These are phyloP conservation scores for Cervus canadensis DNA, from an alignment of 2,113 vertebrate genomes.

Conservation along the genomic window DNA sequence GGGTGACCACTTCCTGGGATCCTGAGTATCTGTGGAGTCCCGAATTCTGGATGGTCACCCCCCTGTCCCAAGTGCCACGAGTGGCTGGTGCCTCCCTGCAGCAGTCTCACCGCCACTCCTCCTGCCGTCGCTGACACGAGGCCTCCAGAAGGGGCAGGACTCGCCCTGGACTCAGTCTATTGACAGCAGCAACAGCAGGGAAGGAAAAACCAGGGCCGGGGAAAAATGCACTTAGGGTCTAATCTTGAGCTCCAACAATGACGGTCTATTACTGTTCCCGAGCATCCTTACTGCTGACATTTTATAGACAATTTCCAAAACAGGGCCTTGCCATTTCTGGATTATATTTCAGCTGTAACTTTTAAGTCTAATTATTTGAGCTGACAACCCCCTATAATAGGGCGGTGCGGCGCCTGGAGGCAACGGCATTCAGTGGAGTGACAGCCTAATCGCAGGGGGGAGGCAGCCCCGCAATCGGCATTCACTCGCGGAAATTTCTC, in stretches of 20 bases:
- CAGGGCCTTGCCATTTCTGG: constrained; percentile 84
- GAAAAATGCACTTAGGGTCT: constrained; percentile 79
- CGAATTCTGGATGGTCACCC: neutral
- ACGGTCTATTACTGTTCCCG: constrained; percentile 79
- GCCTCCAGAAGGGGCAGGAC: constrained; percentile 65
- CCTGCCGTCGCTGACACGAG: constrained; percentile 28
- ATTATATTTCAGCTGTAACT: constrained; percentile 88
- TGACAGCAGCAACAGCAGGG: constrained; percentile 80
- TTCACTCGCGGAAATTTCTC: constrained; percentile 83
- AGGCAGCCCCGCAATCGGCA: constrained; percentile 83
- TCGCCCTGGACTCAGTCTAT: constrained; percentile 70
- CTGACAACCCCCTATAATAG: constrained; percentile 83
- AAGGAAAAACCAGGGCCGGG: constrained; percentile 72
- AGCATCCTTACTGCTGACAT: constrained; percentile 82
- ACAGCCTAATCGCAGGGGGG: constrained; percentile 82
- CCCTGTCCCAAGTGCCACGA: neutral
- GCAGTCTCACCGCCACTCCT: constrained; percentile 6
- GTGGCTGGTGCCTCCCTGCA: neutral
- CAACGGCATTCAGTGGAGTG: constrained; percentile 79
- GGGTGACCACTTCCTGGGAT: neutral
- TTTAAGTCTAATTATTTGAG: constrained; percentile 87
- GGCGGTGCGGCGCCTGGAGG: constrained; percentile 78
- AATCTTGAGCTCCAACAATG: constrained; percentile 81
- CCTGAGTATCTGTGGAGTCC: neutral
- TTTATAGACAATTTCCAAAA: constrained; percentile 86